phyloP scores from a whole-genome alignment of 1,140 invertebrate genomes.

The Rhizoglyphus robini region DNA sequence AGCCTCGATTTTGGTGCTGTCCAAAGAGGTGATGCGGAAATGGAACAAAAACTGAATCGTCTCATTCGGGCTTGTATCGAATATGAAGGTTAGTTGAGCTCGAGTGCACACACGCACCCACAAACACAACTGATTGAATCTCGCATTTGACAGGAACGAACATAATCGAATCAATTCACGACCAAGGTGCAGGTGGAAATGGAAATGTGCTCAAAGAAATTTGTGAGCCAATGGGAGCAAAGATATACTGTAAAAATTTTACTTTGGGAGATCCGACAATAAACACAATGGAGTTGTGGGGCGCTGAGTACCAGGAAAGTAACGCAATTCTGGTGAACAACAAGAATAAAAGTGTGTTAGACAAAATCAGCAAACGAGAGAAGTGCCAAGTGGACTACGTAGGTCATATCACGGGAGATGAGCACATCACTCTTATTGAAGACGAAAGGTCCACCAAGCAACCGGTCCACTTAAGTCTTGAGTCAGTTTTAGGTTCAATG shows the following conservation, averaged over 20 bases:
- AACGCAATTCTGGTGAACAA: constrained; percentile 66
- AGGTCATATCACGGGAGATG: constrained; percentile 73
- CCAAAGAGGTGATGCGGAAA: constrained; percentile 92
- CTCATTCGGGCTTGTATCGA: constrained; percentile 83
- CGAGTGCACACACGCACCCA: too few relatives aligned
- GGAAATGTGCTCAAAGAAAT: constrained; percentile 95
- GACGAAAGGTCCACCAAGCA: constrained; percentile 31
- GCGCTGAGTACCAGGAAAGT: constrained; percentile 95
- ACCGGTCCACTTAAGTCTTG: constrained; percentile 75
- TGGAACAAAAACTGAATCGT: constrained; percentile 93
- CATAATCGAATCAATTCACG: constrained; percentile 85
- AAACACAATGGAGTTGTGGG: constrained; percentile 84
- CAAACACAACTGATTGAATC: not conserved
- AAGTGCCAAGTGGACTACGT: constrained; percentile 85
- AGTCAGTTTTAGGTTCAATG: constrained; percentile 76
- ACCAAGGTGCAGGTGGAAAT: constrained; percentile 94
- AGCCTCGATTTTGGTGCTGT: constrained; percentile 90
- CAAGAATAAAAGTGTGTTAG: constrained; percentile 47
- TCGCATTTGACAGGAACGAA: too few relatives aligned
- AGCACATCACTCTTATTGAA: constrained; percentile 44
- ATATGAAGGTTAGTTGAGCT: constrained; percentile 41
- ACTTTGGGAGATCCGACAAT: constrained; percentile 87
- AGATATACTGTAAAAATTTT: constrained; percentile 74
- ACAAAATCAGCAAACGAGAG: constrained; percentile 65
- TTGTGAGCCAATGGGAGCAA: constrained; percentile 78